Base-by-base conservation (phyloP, 2,888 invertebrate species). In the Oscheius sp. region DNA sequence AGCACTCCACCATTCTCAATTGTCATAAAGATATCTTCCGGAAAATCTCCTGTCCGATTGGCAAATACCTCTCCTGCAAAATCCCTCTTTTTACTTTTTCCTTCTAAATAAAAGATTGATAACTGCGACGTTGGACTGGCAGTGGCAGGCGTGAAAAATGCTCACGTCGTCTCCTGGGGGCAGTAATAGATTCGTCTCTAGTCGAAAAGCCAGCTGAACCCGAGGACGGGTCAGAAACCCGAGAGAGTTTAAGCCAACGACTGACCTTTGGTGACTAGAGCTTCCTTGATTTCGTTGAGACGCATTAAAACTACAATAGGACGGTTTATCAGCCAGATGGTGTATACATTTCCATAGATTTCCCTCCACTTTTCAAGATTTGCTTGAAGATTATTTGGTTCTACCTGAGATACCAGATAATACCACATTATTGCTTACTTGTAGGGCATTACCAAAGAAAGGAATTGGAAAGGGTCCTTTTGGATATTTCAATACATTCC, bases 401-500 rank as follows among this genome's bases (percentile, higher is more conserved):
- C 33, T n/a, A 64, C 22, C 64, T 50, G 33, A 51, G 36, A n/a
- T n/a, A n/a, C n/a, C n/a, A n/a, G n/a, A n/a, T n/a, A n/a, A n/a
- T n/a, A n/a, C n/a, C n/a, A n/a, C n/a, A n/a, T n/a, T n/a, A n/a
- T n/a, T n/a, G 20, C n/a, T 24, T 59, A 44, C 59, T 17, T 44
- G 41, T 1, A 59, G 41, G 44, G 44, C 44, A 59, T 59, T 59
- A 17, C 59, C 59, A 1, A 59, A 28, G n/a, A 59, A 2, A 2
- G 59, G 59, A 1, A 59, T 24, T 0, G 75, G 75, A 33, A 69
- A 65, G 4, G 75, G 75, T 14, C 75, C 75, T 56, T 54, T 65
- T 9, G 75, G 75, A 41, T 75, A 72, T 17, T 65, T 65, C 22
- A 67, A 47, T 1, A 72, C 72, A 56, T 71, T 66, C 54, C 59